Evolutionary conservation across 2,888 invertebrate species (phyloP).

Genomic region (Pedicia rivosa): DNA sequence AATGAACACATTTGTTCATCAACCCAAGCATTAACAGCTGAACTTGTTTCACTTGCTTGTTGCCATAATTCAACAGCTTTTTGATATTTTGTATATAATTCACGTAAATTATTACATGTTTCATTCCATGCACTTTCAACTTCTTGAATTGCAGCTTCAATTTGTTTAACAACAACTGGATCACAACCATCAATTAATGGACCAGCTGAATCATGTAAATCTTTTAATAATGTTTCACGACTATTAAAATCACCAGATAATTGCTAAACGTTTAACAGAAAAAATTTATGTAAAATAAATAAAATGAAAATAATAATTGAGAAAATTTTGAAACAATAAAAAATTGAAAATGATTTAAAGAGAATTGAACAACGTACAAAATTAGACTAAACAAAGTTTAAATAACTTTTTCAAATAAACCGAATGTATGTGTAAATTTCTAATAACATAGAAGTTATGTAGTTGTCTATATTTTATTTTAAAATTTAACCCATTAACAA

Average conservation of each 20-base stretch:
- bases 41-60: constrained; percentile 62
- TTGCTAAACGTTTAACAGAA: too few relatives aligned
- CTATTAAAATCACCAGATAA: constrained; percentile 59
- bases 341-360: too few relatives aligned
- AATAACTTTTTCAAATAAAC: too few relatives aligned
- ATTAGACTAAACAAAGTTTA: too few relatives aligned
- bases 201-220: constrained; percentile 51
- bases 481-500: too few relatives aligned
- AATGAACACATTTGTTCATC: constrained; percentile 60
- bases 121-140: constrained; percentile 66
- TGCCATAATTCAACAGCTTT: constrained; percentile 69
- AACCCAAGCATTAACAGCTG: constrained; percentile 56
- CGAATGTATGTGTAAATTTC: too few relatives aligned
- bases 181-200: constrained; percentile 54
- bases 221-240: constrained; percentile 56
- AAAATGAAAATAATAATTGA: too few relatives aligned
- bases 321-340: too few relatives aligned
- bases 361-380: too few relatives aligned
- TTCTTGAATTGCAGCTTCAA: constrained; percentile 59
- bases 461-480: too few relatives aligned
- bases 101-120: constrained; percentile 59
- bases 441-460: too few relatives aligned
- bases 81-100: constrained; percentile 61
- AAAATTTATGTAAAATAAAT: too few relatives aligned
- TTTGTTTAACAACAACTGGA: constrained; percentile 52